Base-by-base conservation (phyloP, 2,113 vertebrate genomes). In the Dromaius novaehollandiae region DNA sequence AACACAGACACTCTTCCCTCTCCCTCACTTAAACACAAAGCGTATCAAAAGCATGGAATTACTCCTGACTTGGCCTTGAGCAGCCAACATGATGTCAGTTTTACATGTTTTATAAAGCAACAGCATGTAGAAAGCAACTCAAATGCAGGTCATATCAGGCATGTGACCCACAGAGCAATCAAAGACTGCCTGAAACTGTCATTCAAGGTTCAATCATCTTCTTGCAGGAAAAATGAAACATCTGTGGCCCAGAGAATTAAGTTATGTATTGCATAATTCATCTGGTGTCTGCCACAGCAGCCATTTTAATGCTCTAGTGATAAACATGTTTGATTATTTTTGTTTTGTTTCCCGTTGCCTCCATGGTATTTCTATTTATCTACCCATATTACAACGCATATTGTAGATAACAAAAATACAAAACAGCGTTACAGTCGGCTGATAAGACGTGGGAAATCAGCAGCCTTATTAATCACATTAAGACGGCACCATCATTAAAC, bases 241-340 rank as follows among this genome's bases (percentile, higher is more conserved):
- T 97, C 97, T 97, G 96, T 87, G 90, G 94, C 96, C 88, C 82
- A 58, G 94, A 97, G 96, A 96, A 97, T 95, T 95, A 96, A 98
- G 87, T 92, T 95, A 90, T 86, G 89, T 96, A 90, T 77, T 96
- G 94, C 92, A 87, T 92, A 97, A 97, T 97, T 97, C 97, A 97
- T 97, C 97, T 92, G 94, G 95, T 94, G 96, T 90, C 94, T 96
- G 96, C 94, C 94, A 86, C 89, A 89, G 93, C 90, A 97, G 90
- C 96, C 95, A 81, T 87, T 86, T 87, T 61, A 91, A 95, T 97
- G 82, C 82, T 95, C 88, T 44, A 44, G 94, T 80, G 97, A 94
- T 86, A 90, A 97, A 96, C 78, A 82, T 17, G 85, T 69, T 95
- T 77, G 90, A 94, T 97, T 95, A 86, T 88, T 97, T 96, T 93